Evolutionary conservation across 1,140 invertebrate genomes (phyloP), one percentile per base, ranked within the genome.

Genomic region (Drosophila ambigua): DNA sequence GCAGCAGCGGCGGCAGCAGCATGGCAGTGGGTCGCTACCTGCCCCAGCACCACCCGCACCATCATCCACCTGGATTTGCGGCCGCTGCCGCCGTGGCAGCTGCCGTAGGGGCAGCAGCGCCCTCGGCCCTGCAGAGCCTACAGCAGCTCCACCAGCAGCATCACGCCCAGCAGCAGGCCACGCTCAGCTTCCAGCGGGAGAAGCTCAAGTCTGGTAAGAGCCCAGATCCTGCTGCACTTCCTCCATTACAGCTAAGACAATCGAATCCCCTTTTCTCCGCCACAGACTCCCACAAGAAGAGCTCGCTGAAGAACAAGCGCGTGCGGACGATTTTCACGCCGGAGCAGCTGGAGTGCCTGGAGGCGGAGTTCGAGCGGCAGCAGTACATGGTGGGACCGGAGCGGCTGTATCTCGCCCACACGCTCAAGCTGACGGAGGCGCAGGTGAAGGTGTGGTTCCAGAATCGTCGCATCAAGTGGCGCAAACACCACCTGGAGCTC

Each of bases 381-480:
- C 98, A 99, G 90, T 99, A 99, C 92, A 97, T 99, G 97, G 98
- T 92, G 1, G 98, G 98, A 0, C 97, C 97, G 0, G 98, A 98
- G 91, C 92, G 98, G 72, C 93, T 97, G 0, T 97, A 98, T 82
- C 93, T 99, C 43, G 98, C 98, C 0, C 96, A 97, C 79, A 95
- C 96, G 0, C 93, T 99, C 1, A 95, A 97, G 65, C 93, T 99
- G 1, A 98, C 97, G 0, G 98, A 99, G 92, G 97, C 97, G 4
- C 97, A 98, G 94, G 96, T 99, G 0, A 99, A 99, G 92, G 98
- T 99, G 1, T 99, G 98, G 98, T 99, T 99, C 91, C 98, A 98
- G 92, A 99, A 99, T 92, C 93, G 98, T 23, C 94, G 98, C 28
- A 99, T 99, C 71, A 99, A 99, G 93, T 98, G 97, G 97, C 93